Evolutionary conservation across 2,888 invertebrate genomes (phyloP), one percentile per base, ranked within the genome.

Genomic region (Tetrapedia diversipes): DNA sequence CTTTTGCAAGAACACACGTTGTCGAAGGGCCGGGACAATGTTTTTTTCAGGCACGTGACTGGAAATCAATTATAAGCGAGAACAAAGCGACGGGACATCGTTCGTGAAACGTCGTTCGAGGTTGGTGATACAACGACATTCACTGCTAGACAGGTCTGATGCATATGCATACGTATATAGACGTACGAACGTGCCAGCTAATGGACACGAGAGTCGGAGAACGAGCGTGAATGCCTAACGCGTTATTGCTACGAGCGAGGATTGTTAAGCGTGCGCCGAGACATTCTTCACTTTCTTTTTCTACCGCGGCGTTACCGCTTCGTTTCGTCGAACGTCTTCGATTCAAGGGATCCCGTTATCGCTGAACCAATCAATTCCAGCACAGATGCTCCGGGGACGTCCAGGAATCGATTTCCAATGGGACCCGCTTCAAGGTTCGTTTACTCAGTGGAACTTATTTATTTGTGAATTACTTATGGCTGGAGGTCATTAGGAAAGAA

Each of bases 31-130:
- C 14, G 41, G 32, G 39, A 32, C 57, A 49, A 39, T 57, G 72
- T 69, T 79, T 67, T 83, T 82, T 81, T 79, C 65, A 70, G 59
- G 69, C 80, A 80, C 85, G 82, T 80, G 83, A 83, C 83, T 77
- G 67, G 80, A 85, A 83, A 82, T 81, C 78, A 65, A 83, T 84
- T 78, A 83, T 68, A 77, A 77, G 59, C 49, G 57, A 54, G 41
- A 61, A 70, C 70, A 81, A 82, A 82, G 70, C 70, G 39, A 14
- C 32, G 27, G 43, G 32, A n/a, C 41, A 53, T 54, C 60, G 14
- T 59, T 22, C 45, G 61, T 19, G 59, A 34, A 54, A 43, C 53
- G 63, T 76, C 47, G 41, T 70, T 76, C 47, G 57, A 65, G 61
- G 66, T 72, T 66, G 68, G 65, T 77, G 59, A 51, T 49, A 75